Base-by-base conservation (phyloP, 2,888 invertebrate genomes). In the Stictocephala bisonia region DNA sequence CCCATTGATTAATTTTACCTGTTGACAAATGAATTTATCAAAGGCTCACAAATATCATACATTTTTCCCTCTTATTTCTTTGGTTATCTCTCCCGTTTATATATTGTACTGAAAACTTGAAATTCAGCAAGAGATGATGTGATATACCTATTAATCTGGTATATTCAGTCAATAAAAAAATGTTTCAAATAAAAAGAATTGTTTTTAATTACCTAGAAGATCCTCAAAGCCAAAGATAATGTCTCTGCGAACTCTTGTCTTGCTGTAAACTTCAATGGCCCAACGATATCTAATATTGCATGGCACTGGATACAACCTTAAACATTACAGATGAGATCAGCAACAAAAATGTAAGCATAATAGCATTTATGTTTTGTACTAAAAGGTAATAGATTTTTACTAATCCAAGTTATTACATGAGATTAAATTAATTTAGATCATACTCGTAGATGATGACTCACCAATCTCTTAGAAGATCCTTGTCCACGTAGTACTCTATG, bases 211-310 rank as follows among this genome's bases (percentile, higher is more conserved):
- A 80, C 80, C 90, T 9, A 90, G 86, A 56, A 90, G 83, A 81
- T 90, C 90, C 77, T 89, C 88, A 76, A 90, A 88, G 74, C 88
- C 86, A 82, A 89, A 90, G 1, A 90, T 85, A 6, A 90, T 87
- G 78, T 89, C 88, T 73, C 90, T 84, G 15, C 86, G 86, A 78
- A 88, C 88, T 48, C 89, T 84, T 9, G 79, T 80, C 73, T 78
- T 79, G 72, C 78, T 79, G 77, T 79, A 80, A 60, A 78, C 77
- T 58, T 80, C 79, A 27, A 81, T 75, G 22, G 80, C 80, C 80
- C 80, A 81, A 15, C 80, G 75, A 70, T 79, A 80, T 51, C 79
- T 69, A 31, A 80, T 79, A 73, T 80, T 79, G 40, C 76, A 75
- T 9, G 79, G 77, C 13, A 79, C 78, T 53, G 80, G 80, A 71